These are phyloP conservation scores for Sitobion miscanthi DNA, from an alignment of 1,140 invertebrate genomes.

Conservation along the genomic window DNA sequence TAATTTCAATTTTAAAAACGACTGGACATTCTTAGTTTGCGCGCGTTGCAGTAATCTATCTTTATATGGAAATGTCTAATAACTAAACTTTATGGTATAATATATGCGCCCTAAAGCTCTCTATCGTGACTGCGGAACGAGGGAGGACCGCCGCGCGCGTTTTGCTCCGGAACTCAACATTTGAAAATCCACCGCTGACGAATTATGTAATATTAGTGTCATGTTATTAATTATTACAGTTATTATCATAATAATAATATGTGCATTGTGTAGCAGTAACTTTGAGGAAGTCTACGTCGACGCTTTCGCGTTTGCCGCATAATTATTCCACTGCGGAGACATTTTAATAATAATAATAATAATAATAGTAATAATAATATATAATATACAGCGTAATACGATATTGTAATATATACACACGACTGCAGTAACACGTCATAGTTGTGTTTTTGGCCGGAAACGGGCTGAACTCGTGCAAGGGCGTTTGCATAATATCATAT, in stretches of 20 bases:
- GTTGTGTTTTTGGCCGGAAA: constrained; percentile 14
- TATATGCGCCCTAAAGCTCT: neutral
- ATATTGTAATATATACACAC: constrained; percentile 13
- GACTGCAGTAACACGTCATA: neutral
- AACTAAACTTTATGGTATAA: neutral
- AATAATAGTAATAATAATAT: too few species aligned
- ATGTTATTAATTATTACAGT: neutral
- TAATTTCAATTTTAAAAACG: neutral
- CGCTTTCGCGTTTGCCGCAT: neutral
- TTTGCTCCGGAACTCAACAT: neutral
- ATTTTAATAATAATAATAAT: neutral
- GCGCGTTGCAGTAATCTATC: neutral
- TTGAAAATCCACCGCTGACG: neutral
- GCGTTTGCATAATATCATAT: neutral
- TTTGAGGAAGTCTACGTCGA: neutral
- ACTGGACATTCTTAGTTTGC: neutral
- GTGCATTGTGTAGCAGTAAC: constrained; percentile 13
- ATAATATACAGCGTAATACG: neutral
- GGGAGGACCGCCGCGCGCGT: neutral
- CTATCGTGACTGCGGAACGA: neutral
- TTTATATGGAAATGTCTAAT: neutral
- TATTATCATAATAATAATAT: constrained; percentile 1
- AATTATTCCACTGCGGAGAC: neutral
- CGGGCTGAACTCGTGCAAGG: neutral
- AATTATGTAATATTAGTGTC: neutral